Evolutionary conservation across 1,140 invertebrate species (phyloP).

Genomic region (Eubasilissa regina): DNA sequence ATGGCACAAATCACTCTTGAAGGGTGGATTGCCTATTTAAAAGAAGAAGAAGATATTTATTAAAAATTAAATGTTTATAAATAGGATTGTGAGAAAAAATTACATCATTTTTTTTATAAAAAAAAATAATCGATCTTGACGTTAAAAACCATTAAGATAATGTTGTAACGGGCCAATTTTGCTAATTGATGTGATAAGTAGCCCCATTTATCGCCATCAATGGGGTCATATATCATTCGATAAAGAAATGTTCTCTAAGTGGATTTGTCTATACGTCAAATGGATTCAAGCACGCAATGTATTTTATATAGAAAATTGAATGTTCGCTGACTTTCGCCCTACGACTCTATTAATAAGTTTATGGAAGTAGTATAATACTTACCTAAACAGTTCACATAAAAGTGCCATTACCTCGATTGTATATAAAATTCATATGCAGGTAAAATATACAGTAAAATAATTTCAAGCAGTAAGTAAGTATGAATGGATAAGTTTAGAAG

Average conservation of each 20-base stretch:
- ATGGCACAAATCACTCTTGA: no score
- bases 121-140: no score
- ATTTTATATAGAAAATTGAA: not conserved
- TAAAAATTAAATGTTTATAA: no score
- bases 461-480: no score
- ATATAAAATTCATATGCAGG: not conserved
- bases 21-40: no score
- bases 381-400: constrained; percentile 4
- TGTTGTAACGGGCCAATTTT: not conserved
- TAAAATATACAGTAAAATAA: no score
- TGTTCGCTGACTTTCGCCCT: constrained; percentile 15
- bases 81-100: no score
- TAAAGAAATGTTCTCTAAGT: constrained; percentile 7
- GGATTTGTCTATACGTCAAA: constrained; percentile 11
- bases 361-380: constrained; percentile 8
- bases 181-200: not conserved
- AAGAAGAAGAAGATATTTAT: no score
- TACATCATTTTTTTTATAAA: no score
- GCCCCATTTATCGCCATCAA: not conserved
- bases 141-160: no score
- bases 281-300: constrained; percentile 19
- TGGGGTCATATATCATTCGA: not conserved
- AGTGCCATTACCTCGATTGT: constrained; percentile 27
- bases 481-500: no score
- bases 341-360: constrained; percentile 25